Evolutionary conservation across 2,888 invertebrate genomes (phyloP).

Genomic region (Rhodophaea formosa): DNA sequence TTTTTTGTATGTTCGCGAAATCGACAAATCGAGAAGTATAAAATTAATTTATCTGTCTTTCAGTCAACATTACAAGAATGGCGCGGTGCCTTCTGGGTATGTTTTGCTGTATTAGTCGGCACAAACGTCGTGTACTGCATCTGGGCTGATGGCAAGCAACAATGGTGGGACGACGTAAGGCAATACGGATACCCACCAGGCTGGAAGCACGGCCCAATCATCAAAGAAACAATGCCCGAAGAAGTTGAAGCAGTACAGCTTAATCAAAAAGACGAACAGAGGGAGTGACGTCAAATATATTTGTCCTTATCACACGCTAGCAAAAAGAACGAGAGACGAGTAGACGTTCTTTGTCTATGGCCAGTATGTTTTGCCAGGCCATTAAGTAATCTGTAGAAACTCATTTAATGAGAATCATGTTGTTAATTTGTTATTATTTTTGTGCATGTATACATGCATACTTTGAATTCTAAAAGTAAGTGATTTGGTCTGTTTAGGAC

Average conservation of each 20-base stretch:
- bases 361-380: constrained; percentile 10
- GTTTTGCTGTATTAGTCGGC: constrained; percentile 82
- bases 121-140: constrained; percentile 84
- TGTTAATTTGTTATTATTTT: neutral
- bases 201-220: constrained; percentile 65
- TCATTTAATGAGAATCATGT: neutral
- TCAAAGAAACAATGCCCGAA: constrained; percentile 43
- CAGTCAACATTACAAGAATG: constrained; percentile 67
- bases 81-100: constrained; percentile 87
- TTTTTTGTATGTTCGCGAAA: no score
- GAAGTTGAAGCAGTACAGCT: constrained; percentile 53
- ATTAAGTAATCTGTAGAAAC: neutral
- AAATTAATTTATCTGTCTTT: constrained; percentile 21
- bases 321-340: neutral
- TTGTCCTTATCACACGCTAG: constrained; percentile 4
- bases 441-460: neutral
- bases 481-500: neutral
- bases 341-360: constrained; percentile 8
- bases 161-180: constrained; percentile 86
- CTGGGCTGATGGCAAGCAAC: constrained; percentile 86
- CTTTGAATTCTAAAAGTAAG: neutral
- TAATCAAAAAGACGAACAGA: constrained; percentile 36
- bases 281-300: constrained; percentile 31
- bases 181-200: constrained; percentile 66
- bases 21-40: no score